phyloP scores from a whole-genome alignment of 1,140 invertebrate genomes.

The Mycetomoellerius zeteki region DNA sequence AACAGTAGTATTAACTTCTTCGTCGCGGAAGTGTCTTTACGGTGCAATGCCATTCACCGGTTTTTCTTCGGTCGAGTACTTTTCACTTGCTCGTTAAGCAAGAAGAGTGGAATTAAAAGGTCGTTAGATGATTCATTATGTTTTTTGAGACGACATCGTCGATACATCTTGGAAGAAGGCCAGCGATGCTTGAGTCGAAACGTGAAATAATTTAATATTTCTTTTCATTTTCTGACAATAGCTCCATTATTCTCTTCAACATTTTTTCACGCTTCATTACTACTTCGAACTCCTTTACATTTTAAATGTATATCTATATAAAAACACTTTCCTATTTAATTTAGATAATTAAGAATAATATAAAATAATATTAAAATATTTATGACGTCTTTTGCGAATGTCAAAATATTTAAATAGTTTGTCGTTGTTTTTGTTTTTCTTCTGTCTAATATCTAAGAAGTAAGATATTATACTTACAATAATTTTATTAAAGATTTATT shows the following conservation, averaged over 20 bases:
- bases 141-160: slow-evolving; percentile 39
- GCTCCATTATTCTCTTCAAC: slow-evolving; percentile 4
- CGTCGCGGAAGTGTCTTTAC: slow-evolving; percentile 36
- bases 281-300: not conserved
- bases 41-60: slow-evolving; percentile 1
- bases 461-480: not conserved
- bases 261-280: not conserved
- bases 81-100: slow-evolving; percentile 42
- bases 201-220: slow-evolving; percentile 4
- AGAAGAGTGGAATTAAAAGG: slow-evolving; percentile 42
- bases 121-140: slow-evolving; percentile 51
- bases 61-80: slow-evolving; percentile 32
- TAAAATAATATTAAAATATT: not conserved
- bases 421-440: not conserved
- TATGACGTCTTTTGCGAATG: not conserved
- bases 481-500: not conserved
- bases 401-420: not conserved
- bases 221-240: not conserved
- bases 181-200: not conserved
- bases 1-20: slow-evolving; percentile 24
- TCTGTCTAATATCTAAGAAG: not conserved
- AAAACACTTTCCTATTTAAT: not conserved
- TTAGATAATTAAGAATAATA: not conserved
- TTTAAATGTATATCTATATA: slow-evolving; percentile 24
- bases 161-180: slow-evolving; percentile 27